Percentiles rank a stretch among this genome's conserved stretches.
These are phyloP conservation scores for Calycopis cecrops DNA, from an alignment of 1,140 invertebrate species.

Conservation along the genomic window DNA sequence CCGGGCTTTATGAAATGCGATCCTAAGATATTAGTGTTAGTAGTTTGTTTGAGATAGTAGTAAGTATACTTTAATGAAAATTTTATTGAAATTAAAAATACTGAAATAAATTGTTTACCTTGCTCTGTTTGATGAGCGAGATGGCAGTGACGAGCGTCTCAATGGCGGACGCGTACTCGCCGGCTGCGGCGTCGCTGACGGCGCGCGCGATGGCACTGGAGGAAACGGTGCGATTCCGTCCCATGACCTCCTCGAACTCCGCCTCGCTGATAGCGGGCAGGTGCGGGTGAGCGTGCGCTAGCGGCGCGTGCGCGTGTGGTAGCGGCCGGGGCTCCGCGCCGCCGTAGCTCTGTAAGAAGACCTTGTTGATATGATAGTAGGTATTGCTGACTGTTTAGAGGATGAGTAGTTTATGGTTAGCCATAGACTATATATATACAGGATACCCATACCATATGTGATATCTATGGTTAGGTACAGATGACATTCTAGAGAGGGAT, in stretches of 20 bases:
- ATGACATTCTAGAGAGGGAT: too few relatives aligned
- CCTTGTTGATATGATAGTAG: too few relatives aligned
- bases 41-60: too few relatives aligned
- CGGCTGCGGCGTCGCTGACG: conserved; percentile 96
- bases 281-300: conserved; percentile 40
- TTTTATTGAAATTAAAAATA: too few relatives aligned
- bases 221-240: conserved; percentile 96
- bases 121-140: conserved; percentile 98
- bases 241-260: conserved; percentile 99
- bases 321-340: conserved; percentile 35
- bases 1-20: too few relatives aligned
- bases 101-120: conserved; percentile 66
- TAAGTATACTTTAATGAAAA: too few relatives aligned
- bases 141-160: conserved; percentile 99
- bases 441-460: too few relatives aligned
- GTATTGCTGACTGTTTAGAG: too few relatives aligned
- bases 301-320: conserved; percentile 24
- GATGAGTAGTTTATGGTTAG: too few relatives aligned
- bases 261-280: conserved; percentile 87
- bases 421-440: too few relatives aligned
- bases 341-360: conserved; percentile 36
- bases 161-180: conserved; percentile 97
- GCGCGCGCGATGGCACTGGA: conserved; percentile 97
- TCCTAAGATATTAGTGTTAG: too few relatives aligned
- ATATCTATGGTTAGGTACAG: too few relatives aligned